A percentile compares a stretch with the other conserved stretches of the same genome.
phyloP scores from a whole-genome alignment of 2,888 invertebrate species.

The Drosophila pegasa region DNA sequence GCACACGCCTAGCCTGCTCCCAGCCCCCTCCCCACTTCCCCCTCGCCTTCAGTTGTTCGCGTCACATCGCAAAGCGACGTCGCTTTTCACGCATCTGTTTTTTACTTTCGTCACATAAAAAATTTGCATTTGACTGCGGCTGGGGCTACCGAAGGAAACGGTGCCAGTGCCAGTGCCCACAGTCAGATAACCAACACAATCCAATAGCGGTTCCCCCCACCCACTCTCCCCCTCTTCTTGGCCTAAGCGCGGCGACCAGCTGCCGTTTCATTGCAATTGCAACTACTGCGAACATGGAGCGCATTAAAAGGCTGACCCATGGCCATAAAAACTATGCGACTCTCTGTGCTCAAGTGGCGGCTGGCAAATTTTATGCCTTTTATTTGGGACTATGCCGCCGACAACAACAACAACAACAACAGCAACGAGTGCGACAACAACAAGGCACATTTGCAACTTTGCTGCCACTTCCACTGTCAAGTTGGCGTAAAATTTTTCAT shows the following conservation, averaged over 20 bases:
- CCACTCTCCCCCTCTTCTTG: neutral
- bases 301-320: constrained; percentile 64
- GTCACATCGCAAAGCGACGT: constrained; percentile 26
- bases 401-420: constrained; percentile 35
- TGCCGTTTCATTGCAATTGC: constrained; percentile 49
- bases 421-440: constrained; percentile 47
- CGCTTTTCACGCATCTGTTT: constrained; percentile 54
- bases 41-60: constrained; percentile 7
- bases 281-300: constrained; percentile 42
- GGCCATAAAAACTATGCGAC: constrained; percentile 70
- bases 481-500: constrained; percentile 79
- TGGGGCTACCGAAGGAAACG: constrained; percentile 48
- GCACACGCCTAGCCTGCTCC: neutral
- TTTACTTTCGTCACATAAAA: constrained; percentile 61
- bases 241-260: constrained; percentile 44
- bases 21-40: constrained; percentile 3
- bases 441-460: constrained; percentile 73
- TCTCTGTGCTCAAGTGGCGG: constrained; percentile 64
- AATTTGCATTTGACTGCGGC: constrained; percentile 60
- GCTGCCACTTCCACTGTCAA: constrained; percentile 77
- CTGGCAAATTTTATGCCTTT: constrained; percentile 68
- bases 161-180: constrained; percentile 23
- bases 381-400: constrained; percentile 62
- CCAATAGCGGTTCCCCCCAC: constrained; percentile 4
- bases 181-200: constrained; percentile 33